Evolutionary conservation across 2,113 vertebrate species (phyloP), one percentile per base, ranked within the genome.

Genomic region (Dipodomys ordii): DNA sequence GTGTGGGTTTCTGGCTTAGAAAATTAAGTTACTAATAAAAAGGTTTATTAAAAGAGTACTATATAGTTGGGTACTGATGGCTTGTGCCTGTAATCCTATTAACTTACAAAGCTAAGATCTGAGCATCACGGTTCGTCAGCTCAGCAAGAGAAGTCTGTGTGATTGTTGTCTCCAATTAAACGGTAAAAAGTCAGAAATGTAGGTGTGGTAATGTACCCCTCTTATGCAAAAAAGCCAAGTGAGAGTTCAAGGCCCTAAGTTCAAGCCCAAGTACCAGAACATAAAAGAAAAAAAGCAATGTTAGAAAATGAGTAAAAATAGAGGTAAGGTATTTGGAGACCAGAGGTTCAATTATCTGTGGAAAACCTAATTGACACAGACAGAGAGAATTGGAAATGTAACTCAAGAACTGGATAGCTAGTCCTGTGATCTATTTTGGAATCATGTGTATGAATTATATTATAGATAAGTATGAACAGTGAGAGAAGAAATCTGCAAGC

Each of bases 401-500:
- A 69, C 35, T 89, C 39, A 80, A 35, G 62, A 74, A 76, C 19
- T 83, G 74, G 7, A 62, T 18, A 32, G 67, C 28, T 91, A 28
- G 27, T 27, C 49, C 32, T 18, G 19, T 12, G 30, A 80, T 83
- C 27, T 67, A 84, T 22, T 87, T 90, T 96, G 28, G 27, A 91
- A 74, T 88, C 53, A 57, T 57, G 12, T 57, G 53, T 9, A 32
- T 71, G 35, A 88, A 80, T 39, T 88, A 69, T 23, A 76, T 1
- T 46, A 87, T 87, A 80, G 30, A 46, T 57, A 57, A 73, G 8
- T 69, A 23, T 83, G 53, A 69, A 84, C 19, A 68, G 49, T 84
- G 16, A 62, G 82, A 83, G 71, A 91, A 60, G 53, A 89, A 94
- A 86, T 81, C 73, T 44, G 44, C 64, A 62, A 90, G 39, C 44